A percentile compares a stretch with the other conserved stretches of the same genome.
These are phyloP conservation scores for Heliconius erato DNA, from an alignment of 2,888 invertebrate species.

Conservation along the genomic window DNA sequence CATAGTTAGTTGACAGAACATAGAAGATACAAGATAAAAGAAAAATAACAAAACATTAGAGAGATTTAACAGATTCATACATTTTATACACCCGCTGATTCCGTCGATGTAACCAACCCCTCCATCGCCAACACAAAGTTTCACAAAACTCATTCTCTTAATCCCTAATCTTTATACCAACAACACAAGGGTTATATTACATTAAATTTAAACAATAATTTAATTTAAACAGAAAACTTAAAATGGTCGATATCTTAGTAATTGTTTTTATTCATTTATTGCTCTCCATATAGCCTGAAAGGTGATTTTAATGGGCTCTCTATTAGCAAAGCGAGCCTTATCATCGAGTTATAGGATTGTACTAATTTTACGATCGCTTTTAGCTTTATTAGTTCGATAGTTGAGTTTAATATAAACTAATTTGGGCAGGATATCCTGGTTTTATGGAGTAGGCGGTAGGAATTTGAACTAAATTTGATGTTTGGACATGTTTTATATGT, in stretches of 20 bases:
- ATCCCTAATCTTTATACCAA: conserved; percentile 49
- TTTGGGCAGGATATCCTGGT: conserved; percentile 44
- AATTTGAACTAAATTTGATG: conserved; percentile 21
- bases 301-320: conserved; percentile 74
- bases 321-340: conserved; percentile 70
- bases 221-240: conserved; percentile 41
- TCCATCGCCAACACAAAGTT: background rate
- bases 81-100: background rate
- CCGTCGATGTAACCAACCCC: conserved; percentile 1
- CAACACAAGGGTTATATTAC: conserved; percentile 16
- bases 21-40: background rate
- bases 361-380: conserved; percentile 76
- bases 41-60: no score
- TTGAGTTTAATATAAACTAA: conserved; percentile 45
- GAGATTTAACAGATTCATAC: background rate
- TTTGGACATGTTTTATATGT: background rate
- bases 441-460: conserved; percentile 33
- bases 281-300: conserved; percentile 68
- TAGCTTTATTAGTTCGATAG: conserved; percentile 68
- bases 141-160: conserved; percentile 1
- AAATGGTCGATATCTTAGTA: conserved; percentile 61
- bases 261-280: conserved; percentile 84
- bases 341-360: conserved; percentile 70
- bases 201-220: background rate
- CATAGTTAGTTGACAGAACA: background rate